Base-by-base conservation (phyloP, 2,888 invertebrate genomes). In the Scaptomyza tumidula region DNA sequence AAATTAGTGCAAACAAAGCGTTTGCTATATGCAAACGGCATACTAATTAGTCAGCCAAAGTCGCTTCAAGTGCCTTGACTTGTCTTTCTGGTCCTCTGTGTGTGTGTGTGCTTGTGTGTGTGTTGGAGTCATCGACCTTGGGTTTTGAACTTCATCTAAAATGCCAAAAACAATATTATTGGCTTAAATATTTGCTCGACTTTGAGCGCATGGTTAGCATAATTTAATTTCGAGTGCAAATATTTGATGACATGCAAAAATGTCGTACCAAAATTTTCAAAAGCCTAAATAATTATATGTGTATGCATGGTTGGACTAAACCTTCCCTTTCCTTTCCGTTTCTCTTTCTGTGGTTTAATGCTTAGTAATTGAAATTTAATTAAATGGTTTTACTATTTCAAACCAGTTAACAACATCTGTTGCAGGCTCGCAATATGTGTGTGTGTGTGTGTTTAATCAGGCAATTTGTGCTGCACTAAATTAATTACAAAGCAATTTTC, bases 1-100 rank as follows among this genome's bases (percentile, higher is more conserved):
- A 73, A 84, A 84, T 80, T 84, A 81, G 84, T 81, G 78, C 84
- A 81, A 81, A 84, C 84, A 81, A 84, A 84, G 81, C 81, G 78
- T 84, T 84, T 80, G 76, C 52, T 58, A 66, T 65, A 78, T 78
- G 84, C 78, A 84, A 80, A 70, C 81, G 73, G 81, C 76, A 80
- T 81, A 80, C 81, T 81, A 81, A 81, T 81, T 81, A 84, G 67
- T 54, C 39, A 31, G 35, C 13, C 19, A 49, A 49, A 50, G n/a
- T 24, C 37, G n/a, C n/a, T 41, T 46, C 48, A 27, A 37, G 52
- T 52, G 60, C 50, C 37, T 35, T 35, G 27, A 37, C 16, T 48
- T 55, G 33, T 52, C 68, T 45, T 19, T 44, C 46, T 50, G 6
- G 55, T 39, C 14, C 49, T 29, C 2, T 33, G 33, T 33, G 6